Evolutionary conservation across 2,113 vertebrate genomes (phyloP).

Genomic region (Manacus vitellinus): DNA sequence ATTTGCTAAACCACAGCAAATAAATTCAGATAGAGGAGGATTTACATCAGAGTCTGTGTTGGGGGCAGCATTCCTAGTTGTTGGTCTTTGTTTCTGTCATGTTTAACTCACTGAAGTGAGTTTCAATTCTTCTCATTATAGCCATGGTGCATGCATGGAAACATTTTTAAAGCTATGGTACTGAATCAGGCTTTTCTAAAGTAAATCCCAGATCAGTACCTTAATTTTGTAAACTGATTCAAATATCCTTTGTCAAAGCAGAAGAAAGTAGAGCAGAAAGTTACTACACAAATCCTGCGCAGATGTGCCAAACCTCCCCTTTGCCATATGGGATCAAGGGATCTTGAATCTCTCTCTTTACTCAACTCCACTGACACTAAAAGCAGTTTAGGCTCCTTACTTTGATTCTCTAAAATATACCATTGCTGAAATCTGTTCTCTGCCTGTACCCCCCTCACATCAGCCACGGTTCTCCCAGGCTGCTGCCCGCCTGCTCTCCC

Average conservation of each 20-base stretch:
- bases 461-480: background rate
- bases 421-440: background rate
- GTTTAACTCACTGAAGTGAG: background rate
- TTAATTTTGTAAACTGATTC: background rate
- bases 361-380: background rate
- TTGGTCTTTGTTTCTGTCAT: background rate
- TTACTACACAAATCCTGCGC: background rate
- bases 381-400: background rate
- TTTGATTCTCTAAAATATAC: accelerated
- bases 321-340: background rate
- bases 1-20: constrained; percentile 9
- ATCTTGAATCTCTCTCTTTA: background rate
- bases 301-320: background rate
- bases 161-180: background rate
- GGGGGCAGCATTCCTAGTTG: background rate
- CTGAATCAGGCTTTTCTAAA: background rate
- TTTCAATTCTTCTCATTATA: background rate
- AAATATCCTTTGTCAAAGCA: background rate
- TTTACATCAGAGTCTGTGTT: background rate
- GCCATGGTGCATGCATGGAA: background rate
- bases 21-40: background rate
- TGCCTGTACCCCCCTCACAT: background rate
- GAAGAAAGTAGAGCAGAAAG: background rate
- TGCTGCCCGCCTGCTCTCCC: background rate
- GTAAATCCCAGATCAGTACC: background rate